These are phyloP conservation scores for Xenopus petersii DNA, from an alignment of 2,797 vertebrate species.

Conservation along the genomic window DNA sequence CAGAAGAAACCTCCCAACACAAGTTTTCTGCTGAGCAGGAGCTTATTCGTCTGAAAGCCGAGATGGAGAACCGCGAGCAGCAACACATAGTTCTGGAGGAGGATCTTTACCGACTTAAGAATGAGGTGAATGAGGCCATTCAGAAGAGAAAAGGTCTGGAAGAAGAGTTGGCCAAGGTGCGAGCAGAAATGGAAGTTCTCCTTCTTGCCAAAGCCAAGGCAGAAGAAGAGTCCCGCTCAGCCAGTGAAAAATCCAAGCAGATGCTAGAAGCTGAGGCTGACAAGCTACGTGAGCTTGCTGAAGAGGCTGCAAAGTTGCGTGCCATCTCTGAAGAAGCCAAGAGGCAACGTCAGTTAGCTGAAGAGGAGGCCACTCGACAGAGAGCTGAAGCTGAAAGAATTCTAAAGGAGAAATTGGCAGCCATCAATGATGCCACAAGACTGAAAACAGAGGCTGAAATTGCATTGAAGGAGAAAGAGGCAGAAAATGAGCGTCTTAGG, in stretches of 20 bases:
- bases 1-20: constrained; percentile 88
- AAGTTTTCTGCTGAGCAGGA: constrained; percentile 90
- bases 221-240: constrained; percentile 86
- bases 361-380: constrained; percentile 85
- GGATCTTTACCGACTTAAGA: constrained; percentile 89
- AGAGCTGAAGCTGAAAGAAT: constrained; percentile 90
- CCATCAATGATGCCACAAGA: constrained; percentile 86
- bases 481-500: constrained; percentile 90
- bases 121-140: constrained; percentile 78
- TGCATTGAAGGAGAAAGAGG: constrained; percentile 91
- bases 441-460: constrained; percentile 93
- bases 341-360: constrained; percentile 86
- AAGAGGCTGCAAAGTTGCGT: constrained; percentile 85
- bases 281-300: constrained; percentile 88
- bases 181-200: constrained; percentile 90
- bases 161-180: constrained; percentile 87
- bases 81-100: constrained; percentile 89
- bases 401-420: constrained; percentile 88
- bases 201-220: constrained; percentile 79
- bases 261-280: constrained; percentile 84
- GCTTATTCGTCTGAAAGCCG: constrained; percentile 85
- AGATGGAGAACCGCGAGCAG: constrained; percentile 90
- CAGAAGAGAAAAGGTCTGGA: constrained; percentile 85
- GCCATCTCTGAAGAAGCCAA: constrained; percentile 89
- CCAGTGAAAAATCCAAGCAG: constrained; percentile 89